Evolutionary conservation across 2,113 vertebrate species (phyloP).

Genomic region (Cepphus grylle): DNA sequence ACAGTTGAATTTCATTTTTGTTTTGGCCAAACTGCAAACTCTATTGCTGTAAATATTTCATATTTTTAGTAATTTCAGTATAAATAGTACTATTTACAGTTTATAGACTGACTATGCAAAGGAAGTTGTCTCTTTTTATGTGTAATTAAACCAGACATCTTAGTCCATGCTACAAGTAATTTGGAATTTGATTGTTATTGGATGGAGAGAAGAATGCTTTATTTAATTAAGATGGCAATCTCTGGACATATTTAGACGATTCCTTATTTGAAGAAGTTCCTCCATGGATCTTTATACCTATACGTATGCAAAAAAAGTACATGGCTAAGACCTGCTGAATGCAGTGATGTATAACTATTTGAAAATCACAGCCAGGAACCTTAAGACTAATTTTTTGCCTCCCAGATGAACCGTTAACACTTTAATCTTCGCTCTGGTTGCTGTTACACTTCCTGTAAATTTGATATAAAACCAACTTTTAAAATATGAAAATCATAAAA

Average conservation of each 20-base stretch:
- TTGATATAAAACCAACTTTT: background rate
- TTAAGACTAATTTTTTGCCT: background rate
- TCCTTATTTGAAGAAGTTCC: background rate
- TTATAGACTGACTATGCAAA: background rate
- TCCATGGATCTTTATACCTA: background rate
- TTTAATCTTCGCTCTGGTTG: background rate
- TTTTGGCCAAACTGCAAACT: background rate
- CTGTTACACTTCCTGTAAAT: accelerated
- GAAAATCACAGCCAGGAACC: background rate
- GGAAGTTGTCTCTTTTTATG: background rate
- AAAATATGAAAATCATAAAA: background rate
- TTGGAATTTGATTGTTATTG: background rate
- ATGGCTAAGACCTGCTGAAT: background rate
- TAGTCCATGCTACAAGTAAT: background rate
- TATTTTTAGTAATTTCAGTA: background rate
- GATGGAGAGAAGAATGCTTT: background rate
- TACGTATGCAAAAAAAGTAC: background rate
- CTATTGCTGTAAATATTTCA: background rate
- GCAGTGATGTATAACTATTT: background rate
- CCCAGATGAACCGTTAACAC: background rate
- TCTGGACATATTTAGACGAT: background rate
- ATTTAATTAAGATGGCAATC: background rate
- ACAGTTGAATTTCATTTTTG: background rate
- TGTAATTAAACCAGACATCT: background rate
- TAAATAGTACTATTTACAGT: background rate